A percentile compares a stretch with the other conserved stretches of the same genome.
Conservation (phyloP, 2,797 vertebrate species). For the Takifugu rubripes region DNA sequence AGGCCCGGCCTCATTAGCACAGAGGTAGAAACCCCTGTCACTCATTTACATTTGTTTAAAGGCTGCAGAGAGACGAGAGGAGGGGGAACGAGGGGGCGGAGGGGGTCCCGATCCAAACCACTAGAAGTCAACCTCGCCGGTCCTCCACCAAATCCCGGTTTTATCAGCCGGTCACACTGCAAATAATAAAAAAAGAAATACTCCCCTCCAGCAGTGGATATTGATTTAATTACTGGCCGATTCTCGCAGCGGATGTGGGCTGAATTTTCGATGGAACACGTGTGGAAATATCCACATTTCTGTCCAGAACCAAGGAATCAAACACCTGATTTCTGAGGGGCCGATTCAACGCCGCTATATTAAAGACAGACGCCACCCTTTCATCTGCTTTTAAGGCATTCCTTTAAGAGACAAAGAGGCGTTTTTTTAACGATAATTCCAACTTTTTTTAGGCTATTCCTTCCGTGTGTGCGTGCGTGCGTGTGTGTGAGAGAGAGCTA, state of each 20-base stretch:
- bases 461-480: slow-evolving; percentile 76
- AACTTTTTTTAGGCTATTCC: slow-evolving; percentile 74
- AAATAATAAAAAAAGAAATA: slow-evolving; percentile 45
- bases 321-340: slow-evolving; percentile 23
- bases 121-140: slow-evolving; percentile 73
- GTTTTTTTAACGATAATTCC: slow-evolving; percentile 74
- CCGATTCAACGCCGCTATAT: slow-evolving; percentile 17
- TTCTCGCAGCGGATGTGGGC: slow-evolving; percentile 41
- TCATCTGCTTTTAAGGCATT: slow-evolving; percentile 32
- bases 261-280: slow-evolving; percentile 38
- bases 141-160: slow-evolving; percentile 64
- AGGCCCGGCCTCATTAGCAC: slow-evolving; percentile 82
- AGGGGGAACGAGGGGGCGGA: slow-evolving; percentile 33
- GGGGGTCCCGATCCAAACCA: slow-evolving; percentile 73
- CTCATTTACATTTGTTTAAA: slow-evolving; percentile 82
- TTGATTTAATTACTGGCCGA: slow-evolving; percentile 53
- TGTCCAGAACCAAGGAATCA: slow-evolving; percentile 10
- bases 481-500: slow-evolving; percentile 73
- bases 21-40: slow-evolving; percentile 82
- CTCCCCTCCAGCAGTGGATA: slow-evolving; percentile 59
- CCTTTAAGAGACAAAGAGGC: slow-evolving; percentile 32
- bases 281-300: slow-evolving; percentile 9
- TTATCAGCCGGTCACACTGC: slow-evolving; percentile 67
- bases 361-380: slow-evolving; percentile 27
- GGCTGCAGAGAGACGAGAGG: slow-evolving; percentile 65